Conservation (phyloP, 2,888 invertebrate genomes). For the Thecocarcelia acutangulata region DNA sequence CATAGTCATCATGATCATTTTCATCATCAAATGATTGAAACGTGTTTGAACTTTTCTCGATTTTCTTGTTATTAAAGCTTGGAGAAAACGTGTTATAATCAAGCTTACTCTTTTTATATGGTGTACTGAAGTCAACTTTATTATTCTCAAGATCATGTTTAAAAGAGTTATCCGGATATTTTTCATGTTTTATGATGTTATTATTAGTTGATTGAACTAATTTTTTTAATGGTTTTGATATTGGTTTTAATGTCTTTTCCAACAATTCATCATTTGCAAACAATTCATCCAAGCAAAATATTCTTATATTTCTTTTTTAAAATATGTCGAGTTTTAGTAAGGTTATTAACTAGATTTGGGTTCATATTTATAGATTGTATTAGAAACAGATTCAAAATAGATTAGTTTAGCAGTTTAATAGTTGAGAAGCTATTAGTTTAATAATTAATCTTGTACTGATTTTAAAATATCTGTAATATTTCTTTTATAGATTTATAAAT, state of each 20-base stretch:
- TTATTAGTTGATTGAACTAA: conserved; percentile 9
- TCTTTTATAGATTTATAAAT: conserved; percentile 22
- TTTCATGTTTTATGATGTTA: conserved; percentile 12
- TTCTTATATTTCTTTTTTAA: conserved; percentile 6
- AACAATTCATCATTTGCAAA: conserved; percentile 9
- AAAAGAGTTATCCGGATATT: conserved; percentile 21
- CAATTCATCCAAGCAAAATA: conserved; percentile 7
- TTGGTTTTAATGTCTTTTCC: conserved; percentile 7
- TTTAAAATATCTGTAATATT: conserved; percentile 14
- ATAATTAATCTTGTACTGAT: conserved; percentile 23
- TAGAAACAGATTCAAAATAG: background rate
- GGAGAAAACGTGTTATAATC: conserved; percentile 1
- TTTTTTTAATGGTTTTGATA: conserved; percentile 12
- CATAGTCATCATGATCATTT: conserved; percentile 3
- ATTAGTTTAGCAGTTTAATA: conserved; percentile 11
- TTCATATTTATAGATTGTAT: background rate
- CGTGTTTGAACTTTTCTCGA: background rate
- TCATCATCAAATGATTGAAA: conserved; percentile 1
- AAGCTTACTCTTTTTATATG: conserved; percentile 9
- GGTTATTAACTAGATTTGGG: background rate
- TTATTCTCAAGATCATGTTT: conserved; percentile 25
- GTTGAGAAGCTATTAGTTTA: conserved; percentile 10
- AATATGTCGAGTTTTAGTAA: background rate
- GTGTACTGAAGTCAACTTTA: conserved; percentile 19
- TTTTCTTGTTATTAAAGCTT: too few relatives aligned